Percentiles rank a stretch among this genome's conserved stretches.
Evolutionary conservation across 2,888 invertebrate genomes (phyloP).

Genomic region (Eucriotettix oculatus): DNA sequence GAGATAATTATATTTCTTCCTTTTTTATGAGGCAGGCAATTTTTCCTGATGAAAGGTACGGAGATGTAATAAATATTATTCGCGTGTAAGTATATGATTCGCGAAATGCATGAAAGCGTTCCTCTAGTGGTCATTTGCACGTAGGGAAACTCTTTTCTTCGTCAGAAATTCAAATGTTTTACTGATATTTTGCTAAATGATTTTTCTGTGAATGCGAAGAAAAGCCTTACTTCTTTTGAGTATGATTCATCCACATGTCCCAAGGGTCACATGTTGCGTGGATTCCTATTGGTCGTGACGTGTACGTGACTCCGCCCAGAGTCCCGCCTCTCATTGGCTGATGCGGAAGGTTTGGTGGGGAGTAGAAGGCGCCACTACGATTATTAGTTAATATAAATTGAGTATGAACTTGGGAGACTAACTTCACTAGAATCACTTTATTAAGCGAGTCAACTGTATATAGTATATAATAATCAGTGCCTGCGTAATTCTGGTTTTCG

Average conservation of each 20-base stretch:
- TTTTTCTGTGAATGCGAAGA: no score
- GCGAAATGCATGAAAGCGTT: no score
- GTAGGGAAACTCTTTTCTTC: no score
- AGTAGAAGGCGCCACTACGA: background rate
- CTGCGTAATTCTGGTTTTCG: background rate
- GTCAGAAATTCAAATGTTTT: no score
- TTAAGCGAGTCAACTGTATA: background rate
- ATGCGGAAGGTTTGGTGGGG: background rate
- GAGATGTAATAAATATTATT: no score
- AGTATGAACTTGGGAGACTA: constrained; percentile 5
- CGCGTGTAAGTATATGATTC: no score
- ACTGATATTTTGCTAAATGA: no score
- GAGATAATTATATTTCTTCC: no score
- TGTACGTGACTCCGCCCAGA: background rate
- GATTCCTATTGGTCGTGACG: background rate
- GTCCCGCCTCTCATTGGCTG: constrained; percentile 1
- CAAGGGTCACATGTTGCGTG: background rate
- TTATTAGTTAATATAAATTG: constrained; percentile 10
- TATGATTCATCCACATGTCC: background rate
- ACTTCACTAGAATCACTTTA: constrained; percentile 2
- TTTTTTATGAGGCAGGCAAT: no score
- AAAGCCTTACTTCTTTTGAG: no score
- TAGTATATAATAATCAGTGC: background rate
- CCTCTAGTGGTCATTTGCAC: no score
- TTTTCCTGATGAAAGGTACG: no score